Percentiles rank a stretch among this genome's conserved stretches.
Evolutionary conservation across 2,113 vertebrate genomes (phyloP).

Genomic region (Myiopsitta monachus): DNA sequence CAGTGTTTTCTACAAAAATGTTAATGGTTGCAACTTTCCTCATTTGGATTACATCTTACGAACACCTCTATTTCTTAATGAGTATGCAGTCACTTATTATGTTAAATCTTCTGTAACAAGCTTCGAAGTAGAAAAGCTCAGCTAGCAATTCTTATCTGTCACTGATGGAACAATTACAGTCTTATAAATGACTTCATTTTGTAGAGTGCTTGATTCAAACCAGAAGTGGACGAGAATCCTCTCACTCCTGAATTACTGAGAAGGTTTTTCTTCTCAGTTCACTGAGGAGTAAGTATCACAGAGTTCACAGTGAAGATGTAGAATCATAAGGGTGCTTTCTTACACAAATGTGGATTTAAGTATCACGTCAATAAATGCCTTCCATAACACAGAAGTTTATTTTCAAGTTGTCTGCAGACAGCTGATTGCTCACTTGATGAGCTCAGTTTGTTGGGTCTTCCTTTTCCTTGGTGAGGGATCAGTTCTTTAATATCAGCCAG

Average conservation of each 20-base stretch:
- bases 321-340: neutral
- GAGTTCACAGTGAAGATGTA: neutral
- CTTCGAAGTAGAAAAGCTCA: slow-evolving; percentile 1
- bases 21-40: slow-evolving; percentile 23
- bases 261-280: neutral
- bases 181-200: neutral
- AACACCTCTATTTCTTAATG: slow-evolving; percentile 31
- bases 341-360: neutral
- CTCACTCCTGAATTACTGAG: neutral
- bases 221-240: neutral
- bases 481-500: neutral
- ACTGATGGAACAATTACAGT: neutral
- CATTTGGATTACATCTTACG: slow-evolving; percentile 31
- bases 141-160: neutral
- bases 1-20: slow-evolving; percentile 25
- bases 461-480: neutral
- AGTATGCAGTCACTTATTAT: slow-evolving; percentile 11
- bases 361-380: neutral
- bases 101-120: slow-evolving; percentile 51
- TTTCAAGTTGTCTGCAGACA: neutral
- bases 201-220: neutral
- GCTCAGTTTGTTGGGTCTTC: neutral
- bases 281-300: neutral
- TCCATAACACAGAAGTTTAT: neutral
- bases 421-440: neutral